Base-by-base conservation (phyloP, 1,140 invertebrate species). In the Diabrotica undecimpunctata region DNA sequence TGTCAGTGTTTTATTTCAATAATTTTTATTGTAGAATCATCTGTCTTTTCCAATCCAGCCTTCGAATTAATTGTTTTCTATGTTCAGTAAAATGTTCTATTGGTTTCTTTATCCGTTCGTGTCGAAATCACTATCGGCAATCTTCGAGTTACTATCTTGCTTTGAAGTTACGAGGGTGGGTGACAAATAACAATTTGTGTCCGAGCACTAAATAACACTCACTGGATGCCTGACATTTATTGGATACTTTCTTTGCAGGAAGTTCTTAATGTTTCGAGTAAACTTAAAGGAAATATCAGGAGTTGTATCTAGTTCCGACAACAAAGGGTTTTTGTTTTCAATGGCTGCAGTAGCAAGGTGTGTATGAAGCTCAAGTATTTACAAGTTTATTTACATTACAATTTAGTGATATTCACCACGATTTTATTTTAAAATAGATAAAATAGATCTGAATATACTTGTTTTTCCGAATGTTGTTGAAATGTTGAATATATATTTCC, bases 171-270 rank as follows among this genome's bases (percentile, higher is more conserved):
- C 8, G 41, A 46, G 41, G 41, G 41, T 6, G n/a, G 41, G 41
- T 46, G 41, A 46, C 41, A 46, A 46, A 46, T 46, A 46, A 46
- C 41, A 46, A 46, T 46, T 46, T 46, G 41, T 46, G 41, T 46
- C 41, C 41, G 41, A 46, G 41, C 41, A 46, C 8, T 46, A 46
- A 46, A 46, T 46, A 46, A 46, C 41, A 8, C 41, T 46, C 41
- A 6, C 41, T 46, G 41, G 41, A 6, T 46, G 41, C 8, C 8
- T 46, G 41, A 46, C 41, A 46, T 46, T 46, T 46, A 46, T 46
- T 46, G 41, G 41, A 46, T 46, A 46, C 41, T 46, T 46, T 46
- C 41, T 46, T 46, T 46, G 0, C 41, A 46, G 41, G 41, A 46
- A 46, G 41, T 46, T 46, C 41, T 8, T 46, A 25, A 46, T 46